Conservation (phyloP, 2,888 invertebrate genomes). For the Pseudanteris insignis region DNA sequence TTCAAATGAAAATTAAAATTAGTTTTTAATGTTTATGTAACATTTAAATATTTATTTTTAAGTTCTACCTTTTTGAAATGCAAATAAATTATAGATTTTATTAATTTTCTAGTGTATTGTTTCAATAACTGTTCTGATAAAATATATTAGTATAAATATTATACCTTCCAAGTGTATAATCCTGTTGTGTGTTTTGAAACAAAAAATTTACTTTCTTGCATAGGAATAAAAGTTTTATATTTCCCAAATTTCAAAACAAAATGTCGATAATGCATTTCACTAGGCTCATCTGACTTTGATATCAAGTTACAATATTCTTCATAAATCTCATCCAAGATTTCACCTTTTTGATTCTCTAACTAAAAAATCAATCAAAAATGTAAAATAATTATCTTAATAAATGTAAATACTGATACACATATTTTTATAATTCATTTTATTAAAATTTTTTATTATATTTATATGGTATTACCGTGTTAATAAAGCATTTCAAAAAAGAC, state of each 20-base stretch:
- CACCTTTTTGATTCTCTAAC: conserved; percentile 69
- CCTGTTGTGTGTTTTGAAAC: conserved; percentile 84
- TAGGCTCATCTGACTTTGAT: conserved; percentile 57
- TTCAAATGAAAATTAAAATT: too few species aligned
- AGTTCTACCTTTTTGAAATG: too few species aligned
- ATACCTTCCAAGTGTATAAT: conserved; percentile 70
- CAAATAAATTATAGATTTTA: too few species aligned
- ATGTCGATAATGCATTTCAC: conserved; percentile 72
- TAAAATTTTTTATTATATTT: too few species aligned
- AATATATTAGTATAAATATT: too few species aligned
- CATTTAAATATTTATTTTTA: too few species aligned
- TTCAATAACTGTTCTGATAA: not conserved
- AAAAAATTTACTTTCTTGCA: conserved; percentile 77
- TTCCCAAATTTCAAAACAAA: conserved; percentile 67
- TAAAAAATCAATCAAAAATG: conserved; percentile 42
- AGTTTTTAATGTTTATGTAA: not conserved
- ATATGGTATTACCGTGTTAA: too few species aligned
- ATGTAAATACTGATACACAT: too few species aligned
- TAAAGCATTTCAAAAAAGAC: too few species aligned
- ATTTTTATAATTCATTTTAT: too few species aligned
- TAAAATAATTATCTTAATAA: not conserved
- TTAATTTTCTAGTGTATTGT: not conserved
- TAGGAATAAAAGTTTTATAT: conserved; percentile 67
- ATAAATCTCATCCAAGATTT: conserved; percentile 76
- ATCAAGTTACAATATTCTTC: conserved; percentile 69